Evolutionary conservation across 2,797 vertebrate species (phyloP), one percentile per base, ranked within the genome.

Genomic region (Sebastes vulpes): DNA sequence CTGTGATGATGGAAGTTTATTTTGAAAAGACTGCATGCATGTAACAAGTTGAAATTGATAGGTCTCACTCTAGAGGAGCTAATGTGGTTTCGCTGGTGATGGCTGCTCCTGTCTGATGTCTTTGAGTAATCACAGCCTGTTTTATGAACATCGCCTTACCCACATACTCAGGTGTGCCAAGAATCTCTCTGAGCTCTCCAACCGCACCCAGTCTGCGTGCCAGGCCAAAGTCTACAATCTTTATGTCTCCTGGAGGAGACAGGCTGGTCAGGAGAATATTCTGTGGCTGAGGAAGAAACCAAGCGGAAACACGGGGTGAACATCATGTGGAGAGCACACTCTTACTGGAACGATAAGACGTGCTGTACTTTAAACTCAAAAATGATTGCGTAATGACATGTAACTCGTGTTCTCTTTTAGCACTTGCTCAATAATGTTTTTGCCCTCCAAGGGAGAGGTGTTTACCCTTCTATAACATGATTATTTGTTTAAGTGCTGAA

Each of bases 201-300:
- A 90, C 90, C 61, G 92, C 95, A 23, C 98, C 97, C 73, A 99
- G 94, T 75, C 97, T 96, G 82, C 98, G 97, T 20, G 98, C 97
- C 96, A 99, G 96, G 71, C 98, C 98, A 85, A 99, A 99, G 95
- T 99, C 98, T 25, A 99, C 98, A 26, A 99, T 98, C 95, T 99
- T 99, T 72, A 99, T 97, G 91, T 99, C 98, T 50, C 98, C 98
- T 23, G 97, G 95, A 77, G 98, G 98, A 71, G 81, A 95, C 81
- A 95, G 3, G 31, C 96, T 96, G 84, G 98, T 99, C 81, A 99
- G 92, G 79, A 99, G 96, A 74, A 99, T 99, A 88, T 99, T 99
- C 93, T 99, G 98, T 10, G 98, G 98, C 98, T 99, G 86, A 31
- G 31, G 48, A 8, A 53, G 9, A 73, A 50, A 72, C 21, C 70